Evolutionary conservation across 2,113 vertebrate genomes (phyloP).

Genomic region (Cephalophus harveyi): DNA sequence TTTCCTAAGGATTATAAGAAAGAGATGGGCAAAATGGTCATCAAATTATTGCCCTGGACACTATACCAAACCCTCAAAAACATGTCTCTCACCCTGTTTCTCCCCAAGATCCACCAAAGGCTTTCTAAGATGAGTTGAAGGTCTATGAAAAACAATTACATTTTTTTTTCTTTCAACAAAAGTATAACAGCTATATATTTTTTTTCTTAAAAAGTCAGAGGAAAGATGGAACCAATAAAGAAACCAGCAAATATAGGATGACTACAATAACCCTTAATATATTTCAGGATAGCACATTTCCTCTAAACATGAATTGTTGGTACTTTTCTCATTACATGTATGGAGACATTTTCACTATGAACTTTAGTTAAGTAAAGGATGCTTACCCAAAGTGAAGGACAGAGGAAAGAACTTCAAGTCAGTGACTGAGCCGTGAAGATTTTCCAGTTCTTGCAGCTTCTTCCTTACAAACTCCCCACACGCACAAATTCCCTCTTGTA

Average conservation of each 20-base stretch:
- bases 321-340: not conserved
- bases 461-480: not conserved
- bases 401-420: not conserved
- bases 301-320: not conserved
- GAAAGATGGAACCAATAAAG: not conserved
- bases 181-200: not conserved
- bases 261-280: not conserved
- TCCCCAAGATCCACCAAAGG: not conserved
- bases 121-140: not conserved
- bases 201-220: not conserved
- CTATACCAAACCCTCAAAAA: not conserved
- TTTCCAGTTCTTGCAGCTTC: not conserved
- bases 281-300: not conserved
- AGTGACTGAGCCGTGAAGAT: not conserved
- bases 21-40: not conserved
- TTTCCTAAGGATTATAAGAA: not conserved
- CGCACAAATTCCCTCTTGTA: not conserved
- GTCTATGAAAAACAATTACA: not conserved
- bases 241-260: not conserved
- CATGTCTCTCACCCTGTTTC: not conserved
- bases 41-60: not conserved
- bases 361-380: not conserved
- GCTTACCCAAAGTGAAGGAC: conserved; percentile 39
- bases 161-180: not conserved
- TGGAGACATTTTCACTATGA: not conserved